These are phyloP conservation scores for Platycnemis pennipes DNA, from an alignment of 2,888 invertebrate genomes.

Conservation along the genomic window DNA sequence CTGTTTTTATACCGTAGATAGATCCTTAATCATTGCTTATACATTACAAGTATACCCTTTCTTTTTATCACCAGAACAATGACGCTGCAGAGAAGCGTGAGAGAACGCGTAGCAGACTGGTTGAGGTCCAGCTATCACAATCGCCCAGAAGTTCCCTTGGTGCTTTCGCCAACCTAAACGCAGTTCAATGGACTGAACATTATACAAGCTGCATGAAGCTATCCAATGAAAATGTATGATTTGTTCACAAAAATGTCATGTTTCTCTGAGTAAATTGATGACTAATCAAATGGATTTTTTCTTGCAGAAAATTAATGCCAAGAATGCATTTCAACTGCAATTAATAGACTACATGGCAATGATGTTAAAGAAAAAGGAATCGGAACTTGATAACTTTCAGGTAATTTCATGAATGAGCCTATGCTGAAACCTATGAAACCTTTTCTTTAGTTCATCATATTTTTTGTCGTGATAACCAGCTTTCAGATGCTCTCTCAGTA, in stretches of 20 bases:
- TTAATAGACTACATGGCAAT: slow-evolving; percentile 92
- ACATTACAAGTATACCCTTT: neutral
- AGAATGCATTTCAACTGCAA: slow-evolving; percentile 93
- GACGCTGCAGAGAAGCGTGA: slow-evolving; percentile 76
- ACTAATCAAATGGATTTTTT: neutral
- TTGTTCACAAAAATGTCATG: neutral
- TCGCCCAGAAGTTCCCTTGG: slow-evolving; percentile 69
- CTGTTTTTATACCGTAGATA: too few relatives aligned
- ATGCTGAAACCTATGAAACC: too few relatives aligned
- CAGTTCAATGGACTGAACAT: slow-evolving; percentile 81
- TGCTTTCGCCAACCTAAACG: slow-evolving; percentile 70
- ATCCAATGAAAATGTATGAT: slow-evolving; percentile 88
- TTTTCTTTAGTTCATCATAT: too few relatives aligned
- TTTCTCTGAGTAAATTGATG: neutral
- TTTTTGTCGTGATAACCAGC: too few relatives aligned
- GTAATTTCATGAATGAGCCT: slow-evolving; percentile 75
- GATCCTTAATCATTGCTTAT: neutral
- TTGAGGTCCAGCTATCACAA: slow-evolving; percentile 74
- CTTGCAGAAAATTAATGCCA: slow-evolving; percentile 90
- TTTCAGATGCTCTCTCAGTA: too few relatives aligned
- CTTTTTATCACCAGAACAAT: slow-evolving; percentile 74
- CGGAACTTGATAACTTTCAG: slow-evolving; percentile 84
- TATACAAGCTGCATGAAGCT: slow-evolving; percentile 88
- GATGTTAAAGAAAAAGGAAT: slow-evolving; percentile 86
- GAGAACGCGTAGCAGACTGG: slow-evolving; percentile 72